phyloP scores from a whole-genome alignment of 2,113 vertebrate species.

The Cyphomyrus discorhynchus region DNA sequence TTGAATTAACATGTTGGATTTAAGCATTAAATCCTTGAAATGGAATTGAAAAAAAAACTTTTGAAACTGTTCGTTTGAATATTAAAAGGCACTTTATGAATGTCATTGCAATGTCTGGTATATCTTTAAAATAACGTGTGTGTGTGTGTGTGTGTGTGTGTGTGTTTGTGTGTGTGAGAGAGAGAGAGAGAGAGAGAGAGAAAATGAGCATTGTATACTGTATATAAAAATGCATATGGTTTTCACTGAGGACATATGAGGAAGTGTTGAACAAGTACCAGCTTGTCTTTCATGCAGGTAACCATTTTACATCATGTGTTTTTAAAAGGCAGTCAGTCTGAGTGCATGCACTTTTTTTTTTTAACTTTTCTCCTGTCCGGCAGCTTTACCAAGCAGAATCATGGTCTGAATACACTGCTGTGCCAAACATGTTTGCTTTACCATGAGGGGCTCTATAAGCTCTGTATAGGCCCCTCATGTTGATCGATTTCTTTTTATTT shows the following conservation, averaged over 20 bases:
- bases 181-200: no score
- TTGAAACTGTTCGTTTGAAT: slow-evolving; percentile 26
- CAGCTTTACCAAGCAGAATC: no score
- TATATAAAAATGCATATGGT: background rate
- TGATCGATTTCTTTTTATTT: no score
- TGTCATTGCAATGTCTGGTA: background rate
- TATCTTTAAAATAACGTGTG: background rate
- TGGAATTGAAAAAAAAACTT: slow-evolving; percentile 16
- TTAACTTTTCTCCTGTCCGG: no score
- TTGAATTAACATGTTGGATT: slow-evolving; percentile 23
- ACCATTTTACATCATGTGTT: background rate
- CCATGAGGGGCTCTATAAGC: no score
- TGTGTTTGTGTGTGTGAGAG: no score
- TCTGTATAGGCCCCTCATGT: no score
- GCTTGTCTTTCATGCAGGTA: background rate
- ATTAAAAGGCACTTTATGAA: slow-evolving; percentile 31
- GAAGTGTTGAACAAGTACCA: background rate
- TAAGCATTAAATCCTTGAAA: slow-evolving; percentile 22
- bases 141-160: no score
- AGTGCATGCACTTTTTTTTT: background rate
- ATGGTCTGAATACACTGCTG: no score
- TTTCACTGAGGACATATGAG: background rate
- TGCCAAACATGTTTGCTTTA: no score
- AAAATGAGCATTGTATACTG: background rate
- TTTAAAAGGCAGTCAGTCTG: background rate